A percentile compares a stretch with the other conserved stretches of the same genome.
Conservation (phyloP, 2,113 vertebrate genomes). For the Edolisoma coerulescens region DNA sequence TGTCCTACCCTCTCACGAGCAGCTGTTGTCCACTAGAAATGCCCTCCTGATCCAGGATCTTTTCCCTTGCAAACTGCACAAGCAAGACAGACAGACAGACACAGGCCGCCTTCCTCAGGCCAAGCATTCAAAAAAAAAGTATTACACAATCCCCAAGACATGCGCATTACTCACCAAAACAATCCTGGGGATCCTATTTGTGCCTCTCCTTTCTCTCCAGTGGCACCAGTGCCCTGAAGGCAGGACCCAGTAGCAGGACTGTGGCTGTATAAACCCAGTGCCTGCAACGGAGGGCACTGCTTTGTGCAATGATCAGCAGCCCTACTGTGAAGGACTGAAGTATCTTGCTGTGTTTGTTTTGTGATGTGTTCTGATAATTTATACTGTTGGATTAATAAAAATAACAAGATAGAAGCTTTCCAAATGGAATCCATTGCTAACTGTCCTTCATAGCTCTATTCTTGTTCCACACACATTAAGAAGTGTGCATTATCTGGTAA, state of each 20-base stretch:
- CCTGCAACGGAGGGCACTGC: background rate
- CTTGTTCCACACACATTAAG: background rate
- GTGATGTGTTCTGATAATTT: background rate
- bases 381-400: slow-evolving; percentile 3
- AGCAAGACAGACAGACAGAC: background rate
- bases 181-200: background rate
- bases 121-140: background rate
- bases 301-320: background rate
- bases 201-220: background rate
- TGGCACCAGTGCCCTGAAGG: background rate
- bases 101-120: background rate
- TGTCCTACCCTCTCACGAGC: background rate
- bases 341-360: background rate
- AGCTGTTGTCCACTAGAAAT: background rate
- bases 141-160: slow-evolving; percentile 5
- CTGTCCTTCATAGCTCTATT: background rate
- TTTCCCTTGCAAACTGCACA: background rate
- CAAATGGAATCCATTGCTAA: background rate
- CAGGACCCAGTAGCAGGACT: background rate
- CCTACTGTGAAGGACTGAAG: background rate
- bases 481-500: background rate
- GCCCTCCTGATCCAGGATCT: background rate
- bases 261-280: background rate
- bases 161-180: slow-evolving; percentile 3
- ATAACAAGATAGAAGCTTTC: background rate